Evolutionary conservation across 2,113 vertebrate genomes (phyloP), one percentile per base, ranked within the genome.

Genomic region (Heptranchias perlo): DNA sequence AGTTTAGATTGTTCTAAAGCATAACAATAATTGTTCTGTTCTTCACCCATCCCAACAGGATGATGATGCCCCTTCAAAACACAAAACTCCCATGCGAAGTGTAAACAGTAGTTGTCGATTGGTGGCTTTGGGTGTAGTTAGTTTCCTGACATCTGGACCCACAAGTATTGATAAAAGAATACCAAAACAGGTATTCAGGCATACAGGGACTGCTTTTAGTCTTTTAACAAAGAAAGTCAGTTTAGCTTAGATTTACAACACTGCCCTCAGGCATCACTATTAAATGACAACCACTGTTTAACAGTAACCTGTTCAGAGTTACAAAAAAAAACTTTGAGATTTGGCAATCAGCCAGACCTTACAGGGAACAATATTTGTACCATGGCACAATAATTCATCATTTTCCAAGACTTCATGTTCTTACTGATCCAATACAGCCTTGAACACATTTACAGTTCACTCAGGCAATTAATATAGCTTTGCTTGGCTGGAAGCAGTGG

Each of bases 401-500:
- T 95, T 95, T 95, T 95, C 94, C 65, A 25, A 49, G 47, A 31
- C 47, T 69, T 95, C 65, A 95, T 69, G 93, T 69, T 95, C 94
- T 52, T 31, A 28, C 94, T 67, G 94, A 95, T 69, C 64, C 39
- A 69, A 69, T 69, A 35, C n/a, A 95, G 94, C 94, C 44, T 95
- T 62, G 23, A 67, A 95, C 65, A 95, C 94, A 95, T 95, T 95
- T 49, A 95, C 62, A 69, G 28, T 95, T 73, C 65, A 95, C 23
- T 95, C 44, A 69, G 44, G 94, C 94, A 95, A 95, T 95, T 95
- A 69, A 95, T 95, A 52, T 69, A 52, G 65, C 47, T 95, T 35
- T 49, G 94, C 39, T 69, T 95, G 65, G 94, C 64, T 95, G 65
- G 39, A 95, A 73, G 44, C 94, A 52, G 11, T 69, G 94, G 65